A percentile compares a stretch with the other conserved stretches of the same genome.
These are phyloP conservation scores for Xiphydria camelus DNA, from an alignment of 2,888 invertebrate genomes.

Conservation along the genomic window DNA sequence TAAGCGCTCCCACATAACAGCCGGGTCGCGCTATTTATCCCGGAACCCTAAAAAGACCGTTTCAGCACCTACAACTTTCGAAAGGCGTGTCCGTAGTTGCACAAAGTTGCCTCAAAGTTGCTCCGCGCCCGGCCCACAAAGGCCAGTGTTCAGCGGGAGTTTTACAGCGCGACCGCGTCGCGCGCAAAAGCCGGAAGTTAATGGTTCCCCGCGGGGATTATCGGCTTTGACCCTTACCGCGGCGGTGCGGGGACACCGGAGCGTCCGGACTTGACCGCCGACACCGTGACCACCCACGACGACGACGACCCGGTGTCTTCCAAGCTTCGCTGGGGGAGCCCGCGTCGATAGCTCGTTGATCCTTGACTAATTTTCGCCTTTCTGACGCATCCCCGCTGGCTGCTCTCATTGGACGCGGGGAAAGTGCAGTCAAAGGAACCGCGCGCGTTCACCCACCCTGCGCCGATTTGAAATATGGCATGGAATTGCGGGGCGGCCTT, in stretches of 20 bases:
- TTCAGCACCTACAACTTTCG: no score
- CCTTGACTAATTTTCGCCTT: no score
- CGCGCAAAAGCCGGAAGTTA: neutral
- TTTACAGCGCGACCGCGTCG: conserved; percentile 13
- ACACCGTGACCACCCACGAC: conserved; percentile 3
- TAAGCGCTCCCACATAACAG: conserved; percentile 30
- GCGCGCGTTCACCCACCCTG: no score
- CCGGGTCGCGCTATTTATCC: conserved; percentile 2
- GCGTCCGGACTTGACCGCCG: conserved; percentile 15
- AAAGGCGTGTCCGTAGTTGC: conserved; percentile 27
- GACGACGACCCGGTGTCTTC: no score
- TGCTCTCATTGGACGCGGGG: no score
- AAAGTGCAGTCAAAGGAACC: no score
- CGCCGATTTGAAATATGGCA: no score
- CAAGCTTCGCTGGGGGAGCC: no score
- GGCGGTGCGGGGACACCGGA: conserved; percentile 9
- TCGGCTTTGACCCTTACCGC: conserved; percentile 37
- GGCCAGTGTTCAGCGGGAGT: neutral
- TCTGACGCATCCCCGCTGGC: no score
- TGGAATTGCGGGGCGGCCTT: no score
- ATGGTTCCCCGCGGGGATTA: conserved; percentile 35
- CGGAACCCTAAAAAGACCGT: conserved; percentile 30
- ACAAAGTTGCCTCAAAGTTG: conserved; percentile 30
- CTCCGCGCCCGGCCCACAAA: neutral
- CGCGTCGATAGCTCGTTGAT: no score